Evolutionary conservation across 2,797 vertebrate genomes (phyloP), one percentile per base, ranked within the genome.

Genomic region (Ambastaia sidthimunki): DNA sequence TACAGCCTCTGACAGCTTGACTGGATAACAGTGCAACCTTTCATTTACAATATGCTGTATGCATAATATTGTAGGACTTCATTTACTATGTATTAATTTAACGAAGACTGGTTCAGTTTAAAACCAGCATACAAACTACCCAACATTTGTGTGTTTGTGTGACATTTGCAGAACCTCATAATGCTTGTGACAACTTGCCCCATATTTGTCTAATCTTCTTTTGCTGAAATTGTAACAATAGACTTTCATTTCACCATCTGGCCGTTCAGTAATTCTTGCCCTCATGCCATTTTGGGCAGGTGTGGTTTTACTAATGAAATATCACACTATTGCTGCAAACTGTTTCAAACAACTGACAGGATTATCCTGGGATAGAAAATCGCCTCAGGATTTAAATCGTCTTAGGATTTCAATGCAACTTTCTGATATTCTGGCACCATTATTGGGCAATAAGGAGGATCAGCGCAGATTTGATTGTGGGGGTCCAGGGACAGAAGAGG

Each of bases 291-390:
- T 50, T 71, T 19, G 74, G 78, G 83, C 78, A 84, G 85, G 80
- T 86, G 82, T 80, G 80, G 70, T 34, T 21, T 71, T 78, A 71
- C 77, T 80, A 82, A 82, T 80, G 65, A 80, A 82, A 80, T 83
- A 82, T 84, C 70, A 65, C 21, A 62, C 62, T 60, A 21, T 68
- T 47, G 67, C 69, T 67, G 70, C 23, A 47, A 50, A 83, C 60
- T 71, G 73, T 80, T 82, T 71, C 70, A 52, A 78, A 65, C 57
- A 72, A 82, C 80, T 83, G 83, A 84, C 80, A 80, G 77, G 80
- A 82, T 83, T 83, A 87, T 82, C 62, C 66, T 48, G 72, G 63
- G 76, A 65, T 66, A 44, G 55, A 74, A 78, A 76, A 74, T 63
- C 47, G 31, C 47, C 31, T 76, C 71, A 54, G 76, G 80, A 83